Evolutionary conservation across 2,113 vertebrate genomes (phyloP).

Genomic region (Entomyzon cyanotis): DNA sequence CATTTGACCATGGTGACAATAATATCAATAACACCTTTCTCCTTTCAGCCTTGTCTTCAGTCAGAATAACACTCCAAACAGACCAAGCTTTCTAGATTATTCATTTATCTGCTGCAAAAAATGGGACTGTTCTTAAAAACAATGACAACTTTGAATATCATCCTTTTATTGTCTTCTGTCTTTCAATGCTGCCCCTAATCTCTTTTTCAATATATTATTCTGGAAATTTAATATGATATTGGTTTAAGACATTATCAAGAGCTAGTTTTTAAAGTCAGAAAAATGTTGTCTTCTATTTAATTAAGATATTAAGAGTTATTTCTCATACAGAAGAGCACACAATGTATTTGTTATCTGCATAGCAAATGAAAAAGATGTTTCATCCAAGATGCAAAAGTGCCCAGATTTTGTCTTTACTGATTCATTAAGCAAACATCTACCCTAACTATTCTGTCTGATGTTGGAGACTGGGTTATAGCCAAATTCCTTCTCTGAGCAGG

Average conservation of each 20-base stretch:
- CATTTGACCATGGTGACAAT: background rate
- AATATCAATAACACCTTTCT: background rate
- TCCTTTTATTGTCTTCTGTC: background rate
- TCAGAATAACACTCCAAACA: background rate
- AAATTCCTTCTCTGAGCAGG: background rate
- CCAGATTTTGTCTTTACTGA: background rate
- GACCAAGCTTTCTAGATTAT: background rate
- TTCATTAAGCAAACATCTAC: background rate
- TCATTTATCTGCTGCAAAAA: background rate
- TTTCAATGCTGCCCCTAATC: background rate
- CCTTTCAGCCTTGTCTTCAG: background rate
- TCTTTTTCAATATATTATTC: background rate
- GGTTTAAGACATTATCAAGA: background rate
- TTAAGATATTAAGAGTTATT: background rate
- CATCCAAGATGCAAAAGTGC: background rate
- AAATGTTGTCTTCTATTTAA: background rate
- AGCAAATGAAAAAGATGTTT: background rate
- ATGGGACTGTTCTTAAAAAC: background rate
- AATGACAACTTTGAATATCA: background rate
- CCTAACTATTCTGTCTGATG: background rate
- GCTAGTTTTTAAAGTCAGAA: background rate
- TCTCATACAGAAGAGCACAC: background rate
- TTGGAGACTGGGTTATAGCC: background rate
- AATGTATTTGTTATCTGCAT: background rate
- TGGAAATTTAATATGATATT: background rate